Percentiles rank a stretch among this genome's conserved stretches.
Evolutionary conservation across 35 echinoderm and acorn worm species (phyloP).

Genomic region (Ophioderma brevispina): DNA sequence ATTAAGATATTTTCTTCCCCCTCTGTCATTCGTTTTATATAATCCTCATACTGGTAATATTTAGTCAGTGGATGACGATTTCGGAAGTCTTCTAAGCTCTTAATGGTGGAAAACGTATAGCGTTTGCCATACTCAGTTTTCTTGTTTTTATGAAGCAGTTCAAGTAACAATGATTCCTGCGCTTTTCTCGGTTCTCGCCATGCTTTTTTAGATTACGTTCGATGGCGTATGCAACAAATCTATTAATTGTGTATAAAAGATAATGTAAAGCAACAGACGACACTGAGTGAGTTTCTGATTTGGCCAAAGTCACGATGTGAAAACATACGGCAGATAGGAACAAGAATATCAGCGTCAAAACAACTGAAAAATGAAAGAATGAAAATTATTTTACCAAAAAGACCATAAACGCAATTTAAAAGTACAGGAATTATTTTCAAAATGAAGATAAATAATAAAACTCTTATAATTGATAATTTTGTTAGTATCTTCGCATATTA

Average conservation of each 20-base stretch:
- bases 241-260: neutral
- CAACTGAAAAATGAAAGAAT: too few species aligned
- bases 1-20: constrained; percentile 72
- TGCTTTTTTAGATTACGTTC: neutral
- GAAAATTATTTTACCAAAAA: too few species aligned
- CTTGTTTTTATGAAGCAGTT: constrained; percentile 31
- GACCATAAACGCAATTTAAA: too few species aligned
- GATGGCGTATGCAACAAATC: neutral
- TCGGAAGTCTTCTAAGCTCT: constrained; percentile 33
- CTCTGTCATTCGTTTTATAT: constrained; percentile 54
- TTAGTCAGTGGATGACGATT: constrained; percentile 48
- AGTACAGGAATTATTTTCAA: too few species aligned
- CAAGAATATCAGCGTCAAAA: too few species aligned
- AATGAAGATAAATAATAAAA: too few species aligned
- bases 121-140: constrained; percentile 60
- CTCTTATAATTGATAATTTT: too few species aligned
- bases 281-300: neutral
- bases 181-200: constrained; percentile 31
- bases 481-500: too few species aligned
- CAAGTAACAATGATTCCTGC: constrained; percentile 44
- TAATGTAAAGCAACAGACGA: neutral
- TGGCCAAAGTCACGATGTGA: neutral
- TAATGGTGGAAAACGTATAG: constrained; percentile 42
- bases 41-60: constrained; percentile 60
- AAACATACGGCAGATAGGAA: neutral